A percentile compares a stretch with the other conserved stretches of the same genome.
Conservation (phyloP, 2,113 vertebrate genomes). For the Podarcis raffonei region DNA sequence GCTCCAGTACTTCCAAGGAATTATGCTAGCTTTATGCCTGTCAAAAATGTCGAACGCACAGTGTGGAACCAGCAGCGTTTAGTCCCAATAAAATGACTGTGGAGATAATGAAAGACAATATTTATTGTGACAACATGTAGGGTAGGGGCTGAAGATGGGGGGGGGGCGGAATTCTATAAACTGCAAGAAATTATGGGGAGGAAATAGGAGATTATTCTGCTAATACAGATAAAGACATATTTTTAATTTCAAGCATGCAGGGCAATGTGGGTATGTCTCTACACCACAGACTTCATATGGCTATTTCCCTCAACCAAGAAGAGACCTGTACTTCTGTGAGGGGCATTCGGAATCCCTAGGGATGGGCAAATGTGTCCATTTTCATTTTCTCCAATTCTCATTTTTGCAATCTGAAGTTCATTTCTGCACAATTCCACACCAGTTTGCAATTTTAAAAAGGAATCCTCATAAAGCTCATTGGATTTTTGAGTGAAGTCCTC, state of each 20-base stretch:
- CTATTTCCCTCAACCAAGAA: neutral
- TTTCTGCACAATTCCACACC: too few species aligned
- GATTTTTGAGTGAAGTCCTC: too few species aligned
- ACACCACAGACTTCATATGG: neutral
- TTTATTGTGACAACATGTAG: neutral
- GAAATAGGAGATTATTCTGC: neutral
- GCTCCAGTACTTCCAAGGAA: neutral
- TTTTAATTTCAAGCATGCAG: neutral
- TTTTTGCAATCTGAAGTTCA: too few species aligned
- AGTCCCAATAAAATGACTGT: fast-evolving
- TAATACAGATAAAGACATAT: neutral
- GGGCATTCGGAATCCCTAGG: too few species aligned
- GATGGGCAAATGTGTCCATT: too few species aligned
- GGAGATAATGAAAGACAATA: fast-evolving
- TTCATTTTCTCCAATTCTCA: too few species aligned
- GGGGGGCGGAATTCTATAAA: neutral
- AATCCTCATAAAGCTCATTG: too few species aligned
- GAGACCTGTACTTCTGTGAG: neutral
- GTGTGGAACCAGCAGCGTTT: fast-evolving
- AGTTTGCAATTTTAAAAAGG: too few species aligned
- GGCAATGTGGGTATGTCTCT: neutral
- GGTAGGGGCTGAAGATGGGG: neutral
- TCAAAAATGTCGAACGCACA: neutral
- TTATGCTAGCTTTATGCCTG: neutral
- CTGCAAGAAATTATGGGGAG: neutral